Evolutionary conservation across 1,140 invertebrate genomes (phyloP).

Genomic region (Belonocnema kinseyi): DNA sequence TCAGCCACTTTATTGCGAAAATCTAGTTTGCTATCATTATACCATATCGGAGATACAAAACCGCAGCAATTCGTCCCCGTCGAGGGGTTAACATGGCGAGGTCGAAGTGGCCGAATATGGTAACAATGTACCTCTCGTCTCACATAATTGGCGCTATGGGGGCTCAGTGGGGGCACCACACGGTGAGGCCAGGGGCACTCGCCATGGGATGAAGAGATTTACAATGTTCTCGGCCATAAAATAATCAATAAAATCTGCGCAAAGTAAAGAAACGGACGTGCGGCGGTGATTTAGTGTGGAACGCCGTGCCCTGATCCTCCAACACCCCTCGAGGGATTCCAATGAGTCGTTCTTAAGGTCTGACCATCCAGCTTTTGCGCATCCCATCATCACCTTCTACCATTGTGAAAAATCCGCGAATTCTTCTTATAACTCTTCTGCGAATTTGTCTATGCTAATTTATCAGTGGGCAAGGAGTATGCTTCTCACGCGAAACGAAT

Average conservation of each 20-base stretch:
- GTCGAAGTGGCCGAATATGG: constrained; percentile 12
- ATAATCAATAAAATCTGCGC: constrained; percentile 75
- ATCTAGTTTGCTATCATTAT: not conserved
- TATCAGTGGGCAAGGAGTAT: not conserved
- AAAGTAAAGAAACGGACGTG: constrained; percentile 75
- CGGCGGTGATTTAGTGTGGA: constrained; percentile 71
- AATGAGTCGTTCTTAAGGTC: constrained; percentile 42
- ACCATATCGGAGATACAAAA: not conserved
- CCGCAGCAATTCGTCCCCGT: not conserved
- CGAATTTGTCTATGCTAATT: constrained; percentile 30
- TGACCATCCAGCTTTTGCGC: not conserved
- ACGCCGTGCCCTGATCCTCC: constrained; percentile 36
- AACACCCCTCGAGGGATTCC: constrained; percentile 27
- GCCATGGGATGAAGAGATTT: constrained; percentile 72
- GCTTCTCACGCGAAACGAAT: constrained; percentile 8
- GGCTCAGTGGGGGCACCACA: constrained; percentile 57
- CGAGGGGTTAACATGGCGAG: constrained; percentile 4
- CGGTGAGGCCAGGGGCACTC: constrained; percentile 56
- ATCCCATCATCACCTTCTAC: not conserved
- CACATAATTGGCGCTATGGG: constrained; percentile 65
- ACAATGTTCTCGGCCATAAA: constrained; percentile 74
- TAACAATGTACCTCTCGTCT: constrained; percentile 46
- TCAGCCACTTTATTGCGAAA: not conserved
- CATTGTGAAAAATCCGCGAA: not conserved
- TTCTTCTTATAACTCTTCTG: not conserved